Conservation (phyloP, 2,888 invertebrate genomes). For the Drosophila ezoana region DNA sequence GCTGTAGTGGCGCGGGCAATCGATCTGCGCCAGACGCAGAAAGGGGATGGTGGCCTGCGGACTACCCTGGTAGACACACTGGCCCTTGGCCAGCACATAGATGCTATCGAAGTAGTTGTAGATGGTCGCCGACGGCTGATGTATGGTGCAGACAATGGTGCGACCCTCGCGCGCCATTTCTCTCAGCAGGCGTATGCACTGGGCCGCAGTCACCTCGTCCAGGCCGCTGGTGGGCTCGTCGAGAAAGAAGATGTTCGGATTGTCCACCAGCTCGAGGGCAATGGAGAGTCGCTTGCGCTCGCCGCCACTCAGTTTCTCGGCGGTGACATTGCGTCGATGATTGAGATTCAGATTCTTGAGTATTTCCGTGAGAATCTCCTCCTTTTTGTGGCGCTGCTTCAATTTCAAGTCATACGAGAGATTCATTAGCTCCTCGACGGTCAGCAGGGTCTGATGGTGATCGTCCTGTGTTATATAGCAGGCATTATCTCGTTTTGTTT, state of each 20-base stretch:
- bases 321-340: conserved; percentile 82
- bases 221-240: conserved; percentile 93
- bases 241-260: conserved; percentile 93
- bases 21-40: conserved; percentile 86
- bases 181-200: conserved; percentile 87
- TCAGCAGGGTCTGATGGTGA: conserved; percentile 89
- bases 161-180: conserved; percentile 88
- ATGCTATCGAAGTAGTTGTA: conserved; percentile 88
- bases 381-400: conserved; percentile 73
- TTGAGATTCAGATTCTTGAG: conserved; percentile 82
- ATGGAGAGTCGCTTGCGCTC: conserved; percentile 93
- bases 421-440: conserved; percentile 91
- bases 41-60: conserved; percentile 88
- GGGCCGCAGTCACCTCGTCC: conserved; percentile 88
- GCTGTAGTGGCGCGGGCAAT: conserved; percentile 88
- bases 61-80: conserved; percentile 89
- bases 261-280: conserved; percentile 92
- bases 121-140: conserved; percentile 89
- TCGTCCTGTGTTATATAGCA: conserved; percentile 94
- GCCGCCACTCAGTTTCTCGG: conserved; percentile 89
- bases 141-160: conserved; percentile 90
- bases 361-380: conserved; percentile 81
- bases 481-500: conserved; percentile 90
- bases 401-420: conserved; percentile 91
- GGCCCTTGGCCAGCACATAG: conserved; percentile 88